Percentiles rank a stretch among this genome's conserved stretches.
Evolutionary conservation across 1,140 invertebrate species (phyloP).

Genomic region (Tenebrio molitor): DNA sequence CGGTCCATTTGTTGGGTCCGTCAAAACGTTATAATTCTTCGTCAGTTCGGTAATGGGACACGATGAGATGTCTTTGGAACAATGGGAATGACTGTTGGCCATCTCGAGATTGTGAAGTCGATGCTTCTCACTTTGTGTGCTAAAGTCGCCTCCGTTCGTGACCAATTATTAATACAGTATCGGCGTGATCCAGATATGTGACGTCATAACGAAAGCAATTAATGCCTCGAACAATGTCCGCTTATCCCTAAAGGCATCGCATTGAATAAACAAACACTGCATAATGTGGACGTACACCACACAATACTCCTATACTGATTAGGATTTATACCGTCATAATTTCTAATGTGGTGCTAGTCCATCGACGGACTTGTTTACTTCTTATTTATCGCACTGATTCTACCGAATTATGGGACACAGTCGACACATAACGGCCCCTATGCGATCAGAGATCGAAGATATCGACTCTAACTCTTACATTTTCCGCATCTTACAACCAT

Average conservation of each 20-base stretch:
- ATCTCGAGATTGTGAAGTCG: constrained; percentile 27
- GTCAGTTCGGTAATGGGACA: neutral
- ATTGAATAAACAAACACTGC: constrained; percentile 43
- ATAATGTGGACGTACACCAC: constrained; percentile 32
- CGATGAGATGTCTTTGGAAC: neutral
- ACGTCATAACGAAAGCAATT: constrained; percentile 42
- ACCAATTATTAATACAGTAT: constrained; percentile 43
- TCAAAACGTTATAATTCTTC: neutral
- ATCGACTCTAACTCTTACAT: neutral
- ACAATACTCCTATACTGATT: constrained; percentile 42
- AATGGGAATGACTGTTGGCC: neutral
- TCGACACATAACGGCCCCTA: constrained; percentile 20
- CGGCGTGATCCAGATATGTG: constrained; percentile 39
- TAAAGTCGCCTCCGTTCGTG: constrained; percentile 39
- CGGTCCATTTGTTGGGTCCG: neutral
- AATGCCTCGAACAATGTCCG: constrained; percentile 43
- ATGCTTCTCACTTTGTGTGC: constrained; percentile 38
- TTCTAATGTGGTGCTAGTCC: constrained; percentile 40
- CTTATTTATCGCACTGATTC: constrained; percentile 9
- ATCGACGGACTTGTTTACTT: constrained; percentile 10
- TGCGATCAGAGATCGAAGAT: constrained; percentile 6
- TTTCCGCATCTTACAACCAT: constrained; percentile 1
- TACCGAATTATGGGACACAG: constrained; percentile 37
- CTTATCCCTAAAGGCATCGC: constrained; percentile 38
- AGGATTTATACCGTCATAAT: constrained; percentile 45